Evolutionary conservation across 1,140 invertebrate genomes (phyloP).

Genomic region (Pachyrhynchus sulphureomaculatus): DNA sequence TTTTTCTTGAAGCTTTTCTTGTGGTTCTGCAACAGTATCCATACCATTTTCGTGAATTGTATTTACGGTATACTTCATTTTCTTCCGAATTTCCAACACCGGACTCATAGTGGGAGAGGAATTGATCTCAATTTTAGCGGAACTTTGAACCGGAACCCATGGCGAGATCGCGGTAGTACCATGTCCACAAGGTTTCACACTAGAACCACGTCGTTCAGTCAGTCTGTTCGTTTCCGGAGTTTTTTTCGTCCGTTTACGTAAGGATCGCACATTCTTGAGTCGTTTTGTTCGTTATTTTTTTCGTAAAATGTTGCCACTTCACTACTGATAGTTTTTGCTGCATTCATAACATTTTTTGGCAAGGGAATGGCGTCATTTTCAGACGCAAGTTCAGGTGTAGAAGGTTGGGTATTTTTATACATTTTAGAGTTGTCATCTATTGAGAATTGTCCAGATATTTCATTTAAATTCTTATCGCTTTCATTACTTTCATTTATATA

Average conservation of each 20-base stretch:
- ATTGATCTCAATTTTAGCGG: conserved; percentile 21
- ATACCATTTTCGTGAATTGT: conserved; percentile 11
- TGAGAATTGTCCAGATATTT: not conserved
- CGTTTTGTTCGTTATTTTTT: conserved; percentile 31
- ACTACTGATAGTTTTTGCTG: conserved; percentile 34
- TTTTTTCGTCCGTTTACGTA: conserved; percentile 27
- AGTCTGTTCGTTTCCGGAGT: not conserved
- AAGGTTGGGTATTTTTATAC: conserved; percentile 43
- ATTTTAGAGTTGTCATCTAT: conserved; percentile 27
- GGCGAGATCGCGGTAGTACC: conserved; percentile 47
- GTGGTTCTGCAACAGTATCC: not conserved
- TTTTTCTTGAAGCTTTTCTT: conserved; percentile 9
- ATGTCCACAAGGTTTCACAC: conserved; percentile 48
- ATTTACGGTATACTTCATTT: conserved; percentile 29
- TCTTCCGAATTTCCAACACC: conserved; percentile 38
- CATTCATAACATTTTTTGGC: conserved; percentile 38
- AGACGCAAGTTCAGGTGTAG: conserved; percentile 38
- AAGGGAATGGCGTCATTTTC: conserved; percentile 18
- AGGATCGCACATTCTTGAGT: conserved; percentile 29
- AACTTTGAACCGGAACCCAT: conserved; percentile 30
- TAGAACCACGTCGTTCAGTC: conserved; percentile 27
- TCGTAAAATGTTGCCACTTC: conserved; percentile 36
- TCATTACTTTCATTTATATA: conserved; percentile 12
- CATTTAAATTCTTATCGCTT: conserved; percentile 20
- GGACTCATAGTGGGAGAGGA: conserved; percentile 42